phyloP scores from a whole-genome alignment of 1,140 invertebrate species.

The Sycobia sp. region DNA sequence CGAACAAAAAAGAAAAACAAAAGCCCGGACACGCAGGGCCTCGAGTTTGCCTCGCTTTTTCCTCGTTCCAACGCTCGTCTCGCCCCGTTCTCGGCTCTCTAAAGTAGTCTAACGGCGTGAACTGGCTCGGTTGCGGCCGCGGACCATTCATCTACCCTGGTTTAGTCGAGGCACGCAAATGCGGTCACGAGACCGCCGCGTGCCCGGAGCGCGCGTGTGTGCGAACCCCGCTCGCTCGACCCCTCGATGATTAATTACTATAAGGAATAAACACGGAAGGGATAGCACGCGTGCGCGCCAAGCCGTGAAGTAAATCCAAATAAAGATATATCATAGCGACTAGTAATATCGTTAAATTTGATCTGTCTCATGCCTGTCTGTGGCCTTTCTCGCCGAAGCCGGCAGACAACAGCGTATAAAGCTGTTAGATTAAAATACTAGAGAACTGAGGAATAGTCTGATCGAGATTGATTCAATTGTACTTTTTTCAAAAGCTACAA shows the following conservation, averaged over 20 bases:
- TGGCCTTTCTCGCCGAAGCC: background rate
- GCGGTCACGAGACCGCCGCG: background rate
- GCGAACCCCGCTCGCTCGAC: background rate
- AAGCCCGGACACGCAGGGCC: too few species aligned
- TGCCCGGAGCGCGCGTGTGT: background rate
- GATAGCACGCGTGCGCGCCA: too few species aligned
- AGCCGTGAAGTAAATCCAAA: slow-evolving; percentile 29
- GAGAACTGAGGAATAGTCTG: too few species aligned
- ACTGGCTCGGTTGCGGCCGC: background rate
- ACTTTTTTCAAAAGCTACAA: too few species aligned
- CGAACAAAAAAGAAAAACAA: too few species aligned
- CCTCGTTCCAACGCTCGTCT: too few species aligned
- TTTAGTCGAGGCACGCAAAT: slow-evolving; percentile 24
- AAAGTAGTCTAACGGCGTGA: too few species aligned
- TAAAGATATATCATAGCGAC: slow-evolving; percentile 31
- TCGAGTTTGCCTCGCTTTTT: too few species aligned
- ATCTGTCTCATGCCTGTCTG: too few species aligned
- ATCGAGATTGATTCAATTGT: too few species aligned
- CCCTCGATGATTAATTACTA: slow-evolving; percentile 32
- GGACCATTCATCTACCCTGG: slow-evolving; percentile 29
- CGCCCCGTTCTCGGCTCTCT: too few species aligned
- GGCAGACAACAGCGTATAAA: background rate
- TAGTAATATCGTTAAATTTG: slow-evolving; percentile 21
- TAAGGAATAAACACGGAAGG: slow-evolving; percentile 31
- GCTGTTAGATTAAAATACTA: too few species aligned